These are phyloP conservation scores for Myotis daubentonii DNA, from an alignment of 2,797 vertebrate genomes.

Conservation along the genomic window DNA sequence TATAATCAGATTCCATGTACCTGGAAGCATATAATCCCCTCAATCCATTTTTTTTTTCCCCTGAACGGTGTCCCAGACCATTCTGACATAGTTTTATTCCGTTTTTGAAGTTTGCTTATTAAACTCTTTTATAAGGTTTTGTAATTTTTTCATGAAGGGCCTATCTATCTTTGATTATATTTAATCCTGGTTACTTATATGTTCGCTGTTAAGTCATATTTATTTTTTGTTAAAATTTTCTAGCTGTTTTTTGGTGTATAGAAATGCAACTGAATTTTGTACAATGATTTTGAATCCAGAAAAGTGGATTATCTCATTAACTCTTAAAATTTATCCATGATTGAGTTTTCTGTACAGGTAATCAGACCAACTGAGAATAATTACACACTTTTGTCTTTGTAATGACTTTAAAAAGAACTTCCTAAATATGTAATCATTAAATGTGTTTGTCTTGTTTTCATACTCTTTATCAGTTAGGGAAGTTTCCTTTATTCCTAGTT, in stretches of 20 bases:
- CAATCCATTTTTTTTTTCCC: background rate
- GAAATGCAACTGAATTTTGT: background rate
- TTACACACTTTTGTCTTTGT: background rate
- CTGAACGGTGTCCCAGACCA: background rate
- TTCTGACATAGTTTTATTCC: background rate
- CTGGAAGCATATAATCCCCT: background rate
- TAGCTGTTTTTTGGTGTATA: background rate
- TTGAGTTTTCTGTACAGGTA: background rate
- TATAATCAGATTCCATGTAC: background rate
- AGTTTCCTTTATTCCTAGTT: background rate
- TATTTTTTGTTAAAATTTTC: background rate
- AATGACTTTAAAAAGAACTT: background rate
- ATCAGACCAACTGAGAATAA: background rate
- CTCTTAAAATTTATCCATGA: background rate
- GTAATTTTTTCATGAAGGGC: background rate
- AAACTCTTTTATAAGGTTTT: background rate
- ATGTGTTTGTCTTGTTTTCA: background rate
- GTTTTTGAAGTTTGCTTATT: background rate
- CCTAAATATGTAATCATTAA: background rate
- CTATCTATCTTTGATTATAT: background rate
- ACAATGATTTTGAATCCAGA: background rate
- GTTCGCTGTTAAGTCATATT: background rate
- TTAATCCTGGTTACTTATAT: background rate
- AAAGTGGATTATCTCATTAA: background rate
- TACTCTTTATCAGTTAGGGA: background rate